These are phyloP conservation scores for Agapornis canus DNA, from an alignment of 2,797 vertebrate species.

Conservation along the genomic window DNA sequence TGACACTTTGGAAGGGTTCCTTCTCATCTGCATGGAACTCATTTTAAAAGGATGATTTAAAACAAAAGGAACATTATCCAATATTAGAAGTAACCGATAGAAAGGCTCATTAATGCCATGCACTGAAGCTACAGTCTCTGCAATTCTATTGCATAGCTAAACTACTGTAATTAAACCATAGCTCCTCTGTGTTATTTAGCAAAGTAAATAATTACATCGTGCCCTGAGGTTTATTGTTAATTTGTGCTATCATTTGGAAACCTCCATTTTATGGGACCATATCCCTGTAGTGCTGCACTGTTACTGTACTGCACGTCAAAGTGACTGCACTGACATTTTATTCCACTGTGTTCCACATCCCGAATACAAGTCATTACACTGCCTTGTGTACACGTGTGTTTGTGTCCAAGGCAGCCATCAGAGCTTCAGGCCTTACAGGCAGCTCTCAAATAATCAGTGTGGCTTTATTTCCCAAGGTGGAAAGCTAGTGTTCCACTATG, in stretches of 20 bases:
- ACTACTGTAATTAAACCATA: conserved; percentile 63
- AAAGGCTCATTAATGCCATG: conserved; percentile 38
- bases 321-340: neutral
- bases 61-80: conserved; percentile 61
- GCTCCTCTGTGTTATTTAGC: conserved; percentile 62
- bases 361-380: neutral
- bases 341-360: neutral
- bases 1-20: conserved; percentile 35
- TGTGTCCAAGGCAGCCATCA: neutral
- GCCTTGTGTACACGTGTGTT: fast-evolving
- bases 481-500: neutral
- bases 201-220: conserved; percentile 70
- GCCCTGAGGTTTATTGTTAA: conserved; percentile 3
- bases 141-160: conserved; percentile 51
- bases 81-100: conserved; percentile 4
- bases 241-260: neutral
- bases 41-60: conserved; percentile 65
- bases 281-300: neutral
- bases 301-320: neutral
- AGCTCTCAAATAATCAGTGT: neutral
- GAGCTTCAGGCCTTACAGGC: neutral
- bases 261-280: neutral
- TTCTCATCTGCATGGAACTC: conserved; percentile 29
- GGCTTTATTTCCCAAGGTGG: neutral
- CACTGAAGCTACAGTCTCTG: conserved; percentile 50